phyloP scores from a whole-genome alignment of 2,888 invertebrate species.

The Leptogaster cylindrica region DNA sequence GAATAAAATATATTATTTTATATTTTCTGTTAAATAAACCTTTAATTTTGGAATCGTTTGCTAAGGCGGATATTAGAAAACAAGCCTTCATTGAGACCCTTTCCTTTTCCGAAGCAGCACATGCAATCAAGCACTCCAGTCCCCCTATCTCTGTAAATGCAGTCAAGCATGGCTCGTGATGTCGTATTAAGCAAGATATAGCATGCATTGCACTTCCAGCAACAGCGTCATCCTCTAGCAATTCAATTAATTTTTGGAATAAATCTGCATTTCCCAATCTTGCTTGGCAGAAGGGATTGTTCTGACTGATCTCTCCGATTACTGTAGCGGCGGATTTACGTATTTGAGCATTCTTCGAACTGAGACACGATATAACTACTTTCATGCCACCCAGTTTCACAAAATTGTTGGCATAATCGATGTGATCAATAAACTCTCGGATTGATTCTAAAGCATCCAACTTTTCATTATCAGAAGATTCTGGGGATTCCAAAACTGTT shows the following conservation, averaged over 20 bases:
- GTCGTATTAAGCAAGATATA: conserved; percentile 77
- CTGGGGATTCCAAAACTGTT: conserved; percentile 65
- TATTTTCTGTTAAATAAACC: too few relatives aligned
- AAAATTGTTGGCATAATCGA: conserved; percentile 85
- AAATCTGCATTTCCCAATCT: conserved; percentile 71
- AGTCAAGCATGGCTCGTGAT: conserved; percentile 67
- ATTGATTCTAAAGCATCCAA: conserved; percentile 72
- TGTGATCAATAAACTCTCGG: conserved; percentile 72
- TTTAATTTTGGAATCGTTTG: conserved; percentile 63
- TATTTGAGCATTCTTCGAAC: conserved; percentile 68
- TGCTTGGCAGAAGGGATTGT: conserved; percentile 83
- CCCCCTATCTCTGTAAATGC: conserved; percentile 72
- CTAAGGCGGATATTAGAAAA: conserved; percentile 72
- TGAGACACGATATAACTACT: conserved; percentile 72
- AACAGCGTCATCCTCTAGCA: conserved; percentile 66
- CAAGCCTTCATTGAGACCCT: conserved; percentile 73
- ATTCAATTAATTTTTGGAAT: conserved; percentile 69
- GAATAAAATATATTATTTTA: background rate
- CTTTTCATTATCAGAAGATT: conserved; percentile 65
- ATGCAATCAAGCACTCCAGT: conserved; percentile 68
- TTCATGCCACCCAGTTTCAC: conserved; percentile 83
- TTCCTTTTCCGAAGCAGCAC: conserved; percentile 66
- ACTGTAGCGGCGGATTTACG: conserved; percentile 71
- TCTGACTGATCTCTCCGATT: conserved; percentile 81
- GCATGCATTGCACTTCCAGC: conserved; percentile 78